These are phyloP conservation scores for Phortica okadai DNA, from an alignment of 2,888 invertebrate species.

Conservation along the genomic window DNA sequence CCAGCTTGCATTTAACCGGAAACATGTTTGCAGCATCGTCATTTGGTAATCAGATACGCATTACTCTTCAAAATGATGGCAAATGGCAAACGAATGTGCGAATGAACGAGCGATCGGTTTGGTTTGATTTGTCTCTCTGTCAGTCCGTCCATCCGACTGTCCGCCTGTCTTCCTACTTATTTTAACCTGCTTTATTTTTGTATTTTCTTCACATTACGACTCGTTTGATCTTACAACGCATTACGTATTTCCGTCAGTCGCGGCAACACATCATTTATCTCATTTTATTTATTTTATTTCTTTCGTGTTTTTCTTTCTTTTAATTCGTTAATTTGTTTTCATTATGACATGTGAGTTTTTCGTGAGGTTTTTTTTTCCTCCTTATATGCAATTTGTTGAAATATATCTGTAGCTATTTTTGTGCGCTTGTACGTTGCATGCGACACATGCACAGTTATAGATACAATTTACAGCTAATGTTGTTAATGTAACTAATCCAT, in stretches of 20 bases:
- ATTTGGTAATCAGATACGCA: constrained; percentile 24
- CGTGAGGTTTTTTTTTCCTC: neutral
- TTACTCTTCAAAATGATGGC: neutral
- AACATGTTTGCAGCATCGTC: constrained; percentile 23
- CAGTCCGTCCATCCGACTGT: constrained; percentile 31
- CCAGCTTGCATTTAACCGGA: constrained; percentile 14
- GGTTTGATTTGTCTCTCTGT: constrained; percentile 59
- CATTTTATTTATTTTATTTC: neutral
- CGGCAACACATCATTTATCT: neutral
- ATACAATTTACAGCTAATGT: neutral
- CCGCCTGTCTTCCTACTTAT: neutral
- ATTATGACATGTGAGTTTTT: constrained; percentile 5
- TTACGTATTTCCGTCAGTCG: no score
- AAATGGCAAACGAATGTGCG: neutral
- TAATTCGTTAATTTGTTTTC: neutral
- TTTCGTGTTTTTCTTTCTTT: neutral
- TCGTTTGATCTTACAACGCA: no score
- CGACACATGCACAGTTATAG: neutral
- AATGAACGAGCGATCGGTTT: constrained; percentile 14
- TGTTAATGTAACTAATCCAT: constrained; percentile 7
- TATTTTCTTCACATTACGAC: no score
- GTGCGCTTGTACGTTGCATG: neutral
- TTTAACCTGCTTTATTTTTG: no score
- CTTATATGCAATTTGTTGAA: constrained; percentile 1
- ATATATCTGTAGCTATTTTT: constrained; percentile 13